Evolutionary conservation across 2,888 invertebrate species (phyloP).

Genomic region (Machimus rusticus): DNA sequence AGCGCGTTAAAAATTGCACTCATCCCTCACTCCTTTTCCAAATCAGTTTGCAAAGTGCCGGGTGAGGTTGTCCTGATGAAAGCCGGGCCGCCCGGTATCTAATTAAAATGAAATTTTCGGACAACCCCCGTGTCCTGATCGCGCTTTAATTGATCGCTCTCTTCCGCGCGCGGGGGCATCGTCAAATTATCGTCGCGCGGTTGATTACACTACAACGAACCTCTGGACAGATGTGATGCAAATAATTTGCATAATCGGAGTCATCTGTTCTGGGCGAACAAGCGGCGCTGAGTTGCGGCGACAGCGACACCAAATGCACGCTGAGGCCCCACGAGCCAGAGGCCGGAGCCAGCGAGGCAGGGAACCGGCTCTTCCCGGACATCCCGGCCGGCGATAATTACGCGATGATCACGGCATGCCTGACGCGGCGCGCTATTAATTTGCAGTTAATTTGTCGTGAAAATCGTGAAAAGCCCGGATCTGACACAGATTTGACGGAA

Average conservation of each 20-base stretch:
- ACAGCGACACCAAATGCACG: not conserved
- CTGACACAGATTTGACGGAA: slow-evolving; percentile 47
- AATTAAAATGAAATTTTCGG: slow-evolving; percentile 44
- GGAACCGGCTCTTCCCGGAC: slow-evolving; percentile 14
- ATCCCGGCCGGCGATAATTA: slow-evolving; percentile 26
- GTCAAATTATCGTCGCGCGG: slow-evolving; percentile 32
- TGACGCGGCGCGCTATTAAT: slow-evolving; percentile 25
- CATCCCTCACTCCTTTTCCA: not conserved
- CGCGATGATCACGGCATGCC: not conserved
- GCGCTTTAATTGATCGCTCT: slow-evolving; percentile 44
- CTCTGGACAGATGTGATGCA: slow-evolving; percentile 41
- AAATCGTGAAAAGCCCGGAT: slow-evolving; percentile 45
- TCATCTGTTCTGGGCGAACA: slow-evolving; percentile 43
- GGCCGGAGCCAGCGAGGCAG: not conserved
- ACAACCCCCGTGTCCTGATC: slow-evolving; percentile 39
- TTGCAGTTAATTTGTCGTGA: slow-evolving; percentile 46
- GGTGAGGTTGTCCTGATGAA: slow-evolving; percentile 10
- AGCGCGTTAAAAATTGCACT: slow-evolving; percentile 4
- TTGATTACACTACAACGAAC: slow-evolving; percentile 5
- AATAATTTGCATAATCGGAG: slow-evolving; percentile 47
- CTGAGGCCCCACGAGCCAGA: not conserved
- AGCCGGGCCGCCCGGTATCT: not conserved
- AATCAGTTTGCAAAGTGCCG: not conserved
- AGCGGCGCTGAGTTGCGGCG: not conserved
- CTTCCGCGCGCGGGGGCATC: not conserved